Evolutionary conservation across 2,888 invertebrate species (phyloP).

Genomic region (Allygus modestus): DNA sequence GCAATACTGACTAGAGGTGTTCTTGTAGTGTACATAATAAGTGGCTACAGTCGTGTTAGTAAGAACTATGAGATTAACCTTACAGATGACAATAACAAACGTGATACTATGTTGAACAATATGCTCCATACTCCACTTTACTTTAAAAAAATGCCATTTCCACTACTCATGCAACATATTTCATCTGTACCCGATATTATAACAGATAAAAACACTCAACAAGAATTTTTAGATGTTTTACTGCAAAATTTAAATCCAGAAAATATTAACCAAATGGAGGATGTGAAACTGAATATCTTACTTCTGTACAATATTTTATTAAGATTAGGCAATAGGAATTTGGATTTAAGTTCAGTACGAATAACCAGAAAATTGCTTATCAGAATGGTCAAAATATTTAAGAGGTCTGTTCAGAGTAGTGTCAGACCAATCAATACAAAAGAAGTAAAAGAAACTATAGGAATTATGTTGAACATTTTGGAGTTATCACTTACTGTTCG

Average conservation of each 20-base stretch:
- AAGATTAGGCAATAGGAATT: not conserved
- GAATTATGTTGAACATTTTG: not conserved
- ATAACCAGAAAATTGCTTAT: not conserved
- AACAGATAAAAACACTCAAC: not conserved
- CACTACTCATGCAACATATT: not conserved
- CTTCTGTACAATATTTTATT: not conserved
- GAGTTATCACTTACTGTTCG: not conserved
- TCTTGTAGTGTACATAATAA: not conserved
- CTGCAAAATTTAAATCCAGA: not conserved
- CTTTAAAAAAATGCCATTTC: not conserved
- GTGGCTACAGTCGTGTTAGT: not conserved
- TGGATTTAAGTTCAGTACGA: not conserved
- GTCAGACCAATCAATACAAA: not conserved
- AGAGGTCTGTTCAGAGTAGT: not conserved
- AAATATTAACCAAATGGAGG: not conserved
- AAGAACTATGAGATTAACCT: not conserved
- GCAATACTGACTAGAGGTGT: not conserved
- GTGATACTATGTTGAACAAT: not conserved
- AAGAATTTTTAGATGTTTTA: not conserved
- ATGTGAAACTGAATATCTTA: not conserved
- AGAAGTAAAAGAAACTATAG: not conserved
- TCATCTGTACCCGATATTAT: constrained; percentile 6
- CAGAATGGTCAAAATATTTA: not conserved
- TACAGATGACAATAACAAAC: not conserved
- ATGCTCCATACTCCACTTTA: not conserved